Evolutionary conservation across 2,113 vertebrate species (phyloP).

Genomic region (Trematocara stigmaticum): DNA sequence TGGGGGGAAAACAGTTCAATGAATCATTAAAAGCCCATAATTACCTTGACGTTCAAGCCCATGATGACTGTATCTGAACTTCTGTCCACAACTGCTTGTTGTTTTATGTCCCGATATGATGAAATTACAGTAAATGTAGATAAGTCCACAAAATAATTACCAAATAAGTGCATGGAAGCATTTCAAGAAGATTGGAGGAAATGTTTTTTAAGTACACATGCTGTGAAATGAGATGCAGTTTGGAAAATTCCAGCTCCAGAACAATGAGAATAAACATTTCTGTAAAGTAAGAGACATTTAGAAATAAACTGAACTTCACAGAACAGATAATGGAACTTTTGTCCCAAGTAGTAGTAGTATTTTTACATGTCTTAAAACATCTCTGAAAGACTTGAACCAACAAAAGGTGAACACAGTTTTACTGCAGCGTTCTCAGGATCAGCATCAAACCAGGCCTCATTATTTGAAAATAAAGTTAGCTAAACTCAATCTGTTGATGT

Average conservation of each 20-base stretch:
- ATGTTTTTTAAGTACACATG: background rate
- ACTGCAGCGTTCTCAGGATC: background rate
- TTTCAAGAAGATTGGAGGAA: background rate
- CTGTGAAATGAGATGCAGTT: background rate
- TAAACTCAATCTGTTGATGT: background rate
- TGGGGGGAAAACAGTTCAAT: fast-evolving
- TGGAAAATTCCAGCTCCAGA: background rate
- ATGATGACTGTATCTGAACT: background rate
- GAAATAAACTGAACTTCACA: background rate
- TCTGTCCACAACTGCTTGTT: background rate
- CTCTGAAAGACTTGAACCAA: background rate
- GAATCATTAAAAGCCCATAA: background rate
- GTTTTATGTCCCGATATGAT: background rate
- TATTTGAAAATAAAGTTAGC: background rate
- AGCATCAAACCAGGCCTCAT: background rate
- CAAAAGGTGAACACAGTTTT: background rate
- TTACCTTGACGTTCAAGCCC: background rate
- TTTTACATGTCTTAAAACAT: background rate
- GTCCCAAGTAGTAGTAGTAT: background rate
- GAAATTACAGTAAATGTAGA: background rate
- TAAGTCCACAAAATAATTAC: background rate
- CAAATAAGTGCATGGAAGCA: background rate
- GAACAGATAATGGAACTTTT: background rate
- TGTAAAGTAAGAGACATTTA: background rate
- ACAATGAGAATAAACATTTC: background rate